Percentiles rank a stretch among this genome's conserved stretches.
Evolutionary conservation across 2,888 invertebrate species (phyloP).

Genomic region (Andrena bicolor): DNA sequence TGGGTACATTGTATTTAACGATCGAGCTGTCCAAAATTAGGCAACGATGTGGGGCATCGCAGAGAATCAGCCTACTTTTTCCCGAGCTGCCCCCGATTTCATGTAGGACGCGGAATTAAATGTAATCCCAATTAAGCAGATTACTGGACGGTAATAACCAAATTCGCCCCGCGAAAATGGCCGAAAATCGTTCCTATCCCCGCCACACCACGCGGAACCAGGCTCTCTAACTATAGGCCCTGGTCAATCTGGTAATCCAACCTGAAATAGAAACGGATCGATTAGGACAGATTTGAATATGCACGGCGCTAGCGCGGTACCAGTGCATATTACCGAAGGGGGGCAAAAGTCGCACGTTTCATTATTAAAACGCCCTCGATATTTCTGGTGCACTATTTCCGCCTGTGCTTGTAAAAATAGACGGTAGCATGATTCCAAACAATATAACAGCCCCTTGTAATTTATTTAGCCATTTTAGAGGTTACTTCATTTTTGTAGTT

Average conservation of each 20-base stretch:
- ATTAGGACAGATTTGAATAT: constrained; percentile 60
- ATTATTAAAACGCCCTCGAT: neutral
- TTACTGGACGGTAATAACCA: constrained; percentile 31
- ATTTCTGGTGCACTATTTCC: too few relatives aligned
- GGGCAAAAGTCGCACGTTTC: neutral
- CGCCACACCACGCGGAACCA: constrained; percentile 16
- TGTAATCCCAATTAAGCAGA: constrained; percentile 51
- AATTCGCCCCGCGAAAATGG: constrained; percentile 38
- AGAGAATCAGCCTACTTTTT: constrained; percentile 17
- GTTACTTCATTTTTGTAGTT: too few relatives aligned
- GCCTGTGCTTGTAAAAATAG: too few relatives aligned
- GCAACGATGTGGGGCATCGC: neutral
- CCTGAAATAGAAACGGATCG: constrained; percentile 65
- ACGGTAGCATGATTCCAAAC: too few relatives aligned
- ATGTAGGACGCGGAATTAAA: neutral
- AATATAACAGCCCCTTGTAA: too few relatives aligned
- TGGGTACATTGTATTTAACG: neutral
- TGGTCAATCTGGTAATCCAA: constrained; percentile 58
- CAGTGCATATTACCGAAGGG: neutral
- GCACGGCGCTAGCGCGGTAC: constrained; percentile 36
- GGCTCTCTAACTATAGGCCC: constrained; percentile 61
- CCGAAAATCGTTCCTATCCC: constrained; percentile 41
- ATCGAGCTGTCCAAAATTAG: neutral
- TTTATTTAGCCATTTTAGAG: too few relatives aligned
- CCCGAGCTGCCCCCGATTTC: neutral